Evolutionary conservation across 2,113 vertebrate genomes (phyloP).

Genomic region (Natator depressus): DNA sequence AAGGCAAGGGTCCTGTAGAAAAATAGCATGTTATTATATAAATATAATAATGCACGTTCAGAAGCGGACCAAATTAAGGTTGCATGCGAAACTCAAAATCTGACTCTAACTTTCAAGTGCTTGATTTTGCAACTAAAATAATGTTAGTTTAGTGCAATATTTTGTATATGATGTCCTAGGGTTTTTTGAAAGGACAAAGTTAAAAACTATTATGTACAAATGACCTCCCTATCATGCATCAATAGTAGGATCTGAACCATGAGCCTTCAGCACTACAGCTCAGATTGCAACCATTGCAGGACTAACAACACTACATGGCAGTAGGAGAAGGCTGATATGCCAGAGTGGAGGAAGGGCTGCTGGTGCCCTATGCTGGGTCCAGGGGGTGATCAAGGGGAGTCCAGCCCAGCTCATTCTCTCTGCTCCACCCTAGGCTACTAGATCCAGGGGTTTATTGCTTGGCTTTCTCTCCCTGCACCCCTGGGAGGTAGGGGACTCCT

Average conservation of each 20-base stretch:
- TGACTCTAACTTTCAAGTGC: neutral
- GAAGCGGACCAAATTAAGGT: neutral
- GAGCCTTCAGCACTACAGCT: neutral
- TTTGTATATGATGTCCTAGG: neutral
- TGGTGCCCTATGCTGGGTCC: rapidly evolving
- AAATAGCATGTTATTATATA: neutral
- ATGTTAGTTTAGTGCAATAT: neutral
- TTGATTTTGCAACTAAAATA: neutral
- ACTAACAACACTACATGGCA: neutral
- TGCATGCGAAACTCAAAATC: neutral
- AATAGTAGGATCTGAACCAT: neutral
- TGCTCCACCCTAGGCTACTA: neutral
- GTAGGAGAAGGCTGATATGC: neutral
- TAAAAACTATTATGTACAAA: neutral
- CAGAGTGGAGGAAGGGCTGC: neutral
- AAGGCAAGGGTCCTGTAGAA: neutral
- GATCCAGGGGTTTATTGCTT: neutral
- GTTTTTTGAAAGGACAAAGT: neutral
- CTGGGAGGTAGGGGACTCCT: neutral
- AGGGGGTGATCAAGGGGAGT: neutral
- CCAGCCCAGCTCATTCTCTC: neutral
- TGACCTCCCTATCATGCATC: neutral
- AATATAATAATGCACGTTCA: too few species aligned
- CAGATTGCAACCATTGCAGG: neutral
- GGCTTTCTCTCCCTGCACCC: neutral